Base-by-base conservation (phyloP, 2,113 vertebrate species). In the Calyptomena viridis region DNA sequence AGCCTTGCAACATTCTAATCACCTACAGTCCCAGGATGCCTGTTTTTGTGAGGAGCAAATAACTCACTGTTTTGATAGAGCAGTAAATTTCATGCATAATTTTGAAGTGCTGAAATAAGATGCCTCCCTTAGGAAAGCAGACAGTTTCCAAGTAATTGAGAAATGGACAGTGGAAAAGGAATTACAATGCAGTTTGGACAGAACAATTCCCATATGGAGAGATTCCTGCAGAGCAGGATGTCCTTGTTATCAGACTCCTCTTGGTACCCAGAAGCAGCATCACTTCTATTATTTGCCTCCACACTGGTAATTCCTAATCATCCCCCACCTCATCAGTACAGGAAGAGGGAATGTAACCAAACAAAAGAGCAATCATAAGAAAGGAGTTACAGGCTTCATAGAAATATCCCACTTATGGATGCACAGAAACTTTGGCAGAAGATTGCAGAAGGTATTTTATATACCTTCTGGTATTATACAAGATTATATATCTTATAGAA, bases 51-150 rank as follows among this genome's bases (percentile, higher is more conserved):
- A 80, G 42, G 6, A 85, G 56, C 63, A 94, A 93, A 88, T 83
- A 92, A 88, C 40, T 90, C 39, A 60, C 37, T 85, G 68, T 93
- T 95, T 79, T 88, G 63, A 80, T 47, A 83, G 35, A 69, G 75
- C 87, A 62, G 30, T 90, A 94, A 68, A 94, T 92, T 87, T 47
- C n/a, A 85, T 59, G 75, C 52, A 55, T 84, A 67, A 94, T 88
- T 95, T 75, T 93, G 84, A 90, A 92, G 56, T 42, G 60, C 20
- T 77, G 46, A 67, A 89, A 89, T 47, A 67, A 47, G 80, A 95
- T 40, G 27, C 72, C 46, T 84, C 91, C 80, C 93, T 87, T 44
- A 92, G 89, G 89, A 95, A 74, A 78, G 72, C 35, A 84, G 37
- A 69, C 5, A 49, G 44, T 59, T 93, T 64, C 56, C 60, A 87